These are phyloP conservation scores for Platycnemis pennipes DNA, from an alignment of 2,888 invertebrate species.

Conservation along the genomic window DNA sequence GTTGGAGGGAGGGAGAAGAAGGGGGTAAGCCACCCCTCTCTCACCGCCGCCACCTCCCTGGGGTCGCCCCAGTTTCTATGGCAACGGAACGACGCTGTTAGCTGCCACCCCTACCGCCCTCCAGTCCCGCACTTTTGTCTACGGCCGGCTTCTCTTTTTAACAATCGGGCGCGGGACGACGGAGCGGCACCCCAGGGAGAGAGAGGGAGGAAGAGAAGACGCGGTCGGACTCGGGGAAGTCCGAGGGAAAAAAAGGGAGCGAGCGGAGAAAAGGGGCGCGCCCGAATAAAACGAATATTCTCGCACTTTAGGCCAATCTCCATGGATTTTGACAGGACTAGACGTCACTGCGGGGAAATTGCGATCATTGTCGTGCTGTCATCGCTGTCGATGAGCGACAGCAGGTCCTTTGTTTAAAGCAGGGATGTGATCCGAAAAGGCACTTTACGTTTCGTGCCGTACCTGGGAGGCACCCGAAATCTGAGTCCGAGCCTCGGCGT, in stretches of 20 bases:
- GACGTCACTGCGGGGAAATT: no score
- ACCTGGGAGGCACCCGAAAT: no score
- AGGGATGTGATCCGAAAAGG: no score
- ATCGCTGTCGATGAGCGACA: no score
- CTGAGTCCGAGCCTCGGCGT: no score
- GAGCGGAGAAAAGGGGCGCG: neutral
- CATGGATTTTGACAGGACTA: no score
- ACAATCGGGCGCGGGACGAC: neutral
- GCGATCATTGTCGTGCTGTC: no score
- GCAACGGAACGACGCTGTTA: neutral
- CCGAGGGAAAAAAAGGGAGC: neutral
- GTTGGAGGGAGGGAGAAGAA: neutral
- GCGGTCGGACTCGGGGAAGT: neutral
- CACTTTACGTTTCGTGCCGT: no score
- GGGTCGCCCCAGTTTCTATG: neutral
- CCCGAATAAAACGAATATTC: no score
- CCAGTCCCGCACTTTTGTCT: neutral
- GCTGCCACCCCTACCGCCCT: neutral
- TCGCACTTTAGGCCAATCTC: no score
- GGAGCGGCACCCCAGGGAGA: conserved; percentile 18
- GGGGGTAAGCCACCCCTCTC: neutral
- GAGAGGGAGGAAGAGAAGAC: neutral
- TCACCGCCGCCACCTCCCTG: neutral
- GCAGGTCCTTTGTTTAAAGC: no score
- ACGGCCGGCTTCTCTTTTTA: conserved; percentile 1